Percentiles rank a stretch among this genome's conserved stretches.
Evolutionary conservation across 1,140 invertebrate species (phyloP).

Genomic region (Magallana gigas): DNA sequence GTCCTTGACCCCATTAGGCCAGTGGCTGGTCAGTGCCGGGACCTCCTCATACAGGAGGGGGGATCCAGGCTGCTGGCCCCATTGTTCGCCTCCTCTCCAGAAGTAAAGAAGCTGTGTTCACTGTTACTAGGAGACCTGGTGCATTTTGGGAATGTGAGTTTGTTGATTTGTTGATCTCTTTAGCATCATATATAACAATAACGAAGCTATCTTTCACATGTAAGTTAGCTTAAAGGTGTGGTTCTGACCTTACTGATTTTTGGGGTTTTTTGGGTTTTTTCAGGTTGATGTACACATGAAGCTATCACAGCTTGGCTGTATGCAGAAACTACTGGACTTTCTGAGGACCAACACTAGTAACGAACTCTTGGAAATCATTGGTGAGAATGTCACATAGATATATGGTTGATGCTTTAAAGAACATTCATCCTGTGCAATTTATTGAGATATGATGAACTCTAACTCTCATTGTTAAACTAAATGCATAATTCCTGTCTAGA

Average conservation of each 20-base stretch:
- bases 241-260: neutral
- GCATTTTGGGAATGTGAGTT: slow-evolving; percentile 64
- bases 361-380: slow-evolving; percentile 63
- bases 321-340: slow-evolving; percentile 66
- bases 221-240: too few species aligned
- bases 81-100: slow-evolving; percentile 59
- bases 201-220: too few species aligned
- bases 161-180: too few species aligned
- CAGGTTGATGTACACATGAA: slow-evolving; percentile 63
- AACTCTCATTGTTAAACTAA: too few species aligned
- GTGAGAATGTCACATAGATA: slow-evolving; percentile 38
- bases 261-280: too few species aligned
- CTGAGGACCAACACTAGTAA: slow-evolving; percentile 66
- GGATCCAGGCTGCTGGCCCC: slow-evolving; percentile 58
- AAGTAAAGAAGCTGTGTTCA: slow-evolving; percentile 57
- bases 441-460: too few species aligned
- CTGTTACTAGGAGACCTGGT: slow-evolving; percentile 66
- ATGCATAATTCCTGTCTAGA: too few species aligned
- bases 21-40: slow-evolving; percentile 65
- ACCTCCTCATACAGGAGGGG: slow-evolving; percentile 52
- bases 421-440: too few species aligned
- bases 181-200: too few species aligned
- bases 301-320: slow-evolving; percentile 66
- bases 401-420: too few species aligned
- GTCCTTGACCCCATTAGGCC: slow-evolving; percentile 60